These are phyloP conservation scores for Pangasius mekongensis DNA, from an alignment of 2,797 vertebrate species.

Conservation along the genomic window DNA sequence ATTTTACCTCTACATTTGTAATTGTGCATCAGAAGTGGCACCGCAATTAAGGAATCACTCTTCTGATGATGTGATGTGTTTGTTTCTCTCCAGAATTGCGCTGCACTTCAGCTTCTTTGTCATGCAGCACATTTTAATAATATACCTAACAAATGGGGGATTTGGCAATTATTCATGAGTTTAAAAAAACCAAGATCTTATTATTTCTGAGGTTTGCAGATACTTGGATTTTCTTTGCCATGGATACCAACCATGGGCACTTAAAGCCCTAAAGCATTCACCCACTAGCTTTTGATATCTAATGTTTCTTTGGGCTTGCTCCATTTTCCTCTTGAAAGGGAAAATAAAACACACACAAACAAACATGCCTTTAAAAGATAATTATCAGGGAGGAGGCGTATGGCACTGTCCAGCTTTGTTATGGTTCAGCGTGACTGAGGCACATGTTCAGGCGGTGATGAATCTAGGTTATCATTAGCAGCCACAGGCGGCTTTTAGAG, in stretches of 20 bases:
- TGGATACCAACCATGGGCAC: neutral
- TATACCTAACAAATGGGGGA: neutral
- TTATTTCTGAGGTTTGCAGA: neutral
- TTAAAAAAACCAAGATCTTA: neutral
- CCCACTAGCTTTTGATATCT: neutral
- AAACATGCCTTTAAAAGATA: neutral
- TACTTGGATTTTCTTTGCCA: neutral
- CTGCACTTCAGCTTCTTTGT: neutral
- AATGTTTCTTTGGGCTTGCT: neutral
- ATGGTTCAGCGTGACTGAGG: neutral
- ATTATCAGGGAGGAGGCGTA: constrained; percentile 14
- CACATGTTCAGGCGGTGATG: neutral
- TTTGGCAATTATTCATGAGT: neutral
- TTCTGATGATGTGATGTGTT: neutral
- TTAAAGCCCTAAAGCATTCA: neutral
- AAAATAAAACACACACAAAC: constrained; percentile 3
- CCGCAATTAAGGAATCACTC: neutral
- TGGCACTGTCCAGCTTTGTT: constrained; percentile 8
- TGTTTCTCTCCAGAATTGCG: neutral
- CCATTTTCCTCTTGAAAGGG: neutral
- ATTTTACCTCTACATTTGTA: neutral
- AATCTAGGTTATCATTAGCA: constrained; percentile 23
- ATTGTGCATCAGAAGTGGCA: neutral
- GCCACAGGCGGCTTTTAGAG: constrained; percentile 1
- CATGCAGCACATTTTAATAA: neutral